phyloP scores from a whole-genome alignment of 2,888 invertebrate genomes.

The Agonopterix alstromeriana region DNA sequence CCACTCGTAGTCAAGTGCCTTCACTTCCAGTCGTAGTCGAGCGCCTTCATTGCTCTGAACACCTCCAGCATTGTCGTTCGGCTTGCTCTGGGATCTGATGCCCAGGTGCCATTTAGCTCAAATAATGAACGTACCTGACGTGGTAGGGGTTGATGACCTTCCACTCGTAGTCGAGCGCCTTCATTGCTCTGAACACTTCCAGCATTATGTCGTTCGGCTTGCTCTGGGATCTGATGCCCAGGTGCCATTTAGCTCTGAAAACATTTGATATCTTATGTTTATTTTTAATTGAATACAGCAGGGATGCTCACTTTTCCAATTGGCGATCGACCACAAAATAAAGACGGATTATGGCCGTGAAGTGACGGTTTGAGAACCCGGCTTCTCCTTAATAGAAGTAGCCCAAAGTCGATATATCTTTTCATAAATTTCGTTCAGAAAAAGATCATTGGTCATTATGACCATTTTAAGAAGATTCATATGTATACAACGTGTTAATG shows the following conservation, averaged over 20 bases:
- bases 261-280: too few species aligned
- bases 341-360: too few species aligned
- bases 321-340: too few species aligned
- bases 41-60: constrained; percentile 98
- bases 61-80: constrained; percentile 99
- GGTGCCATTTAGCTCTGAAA: constrained; percentile 95
- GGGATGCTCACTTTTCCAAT: too few species aligned
- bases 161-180: constrained; percentile 99
- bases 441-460: too few species aligned
- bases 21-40: constrained; percentile 97
- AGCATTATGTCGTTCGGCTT: constrained; percentile 99
- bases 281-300: too few species aligned
- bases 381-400: too few species aligned
- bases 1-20: constrained; percentile 99
- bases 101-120: constrained; percentile 99
- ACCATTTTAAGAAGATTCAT: too few species aligned
- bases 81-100: constrained; percentile 98
- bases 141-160: constrained; percentile 98
- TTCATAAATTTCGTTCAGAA: too few species aligned
- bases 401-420: too few species aligned
- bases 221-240: constrained; percentile 98
- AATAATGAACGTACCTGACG: constrained; percentile 80
- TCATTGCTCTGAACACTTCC: constrained; percentile 94
- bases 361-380: too few species aligned
- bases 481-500: too few species aligned